Conservation (phyloP, 1,140 invertebrate species). For the Plutomurus gul region DNA sequence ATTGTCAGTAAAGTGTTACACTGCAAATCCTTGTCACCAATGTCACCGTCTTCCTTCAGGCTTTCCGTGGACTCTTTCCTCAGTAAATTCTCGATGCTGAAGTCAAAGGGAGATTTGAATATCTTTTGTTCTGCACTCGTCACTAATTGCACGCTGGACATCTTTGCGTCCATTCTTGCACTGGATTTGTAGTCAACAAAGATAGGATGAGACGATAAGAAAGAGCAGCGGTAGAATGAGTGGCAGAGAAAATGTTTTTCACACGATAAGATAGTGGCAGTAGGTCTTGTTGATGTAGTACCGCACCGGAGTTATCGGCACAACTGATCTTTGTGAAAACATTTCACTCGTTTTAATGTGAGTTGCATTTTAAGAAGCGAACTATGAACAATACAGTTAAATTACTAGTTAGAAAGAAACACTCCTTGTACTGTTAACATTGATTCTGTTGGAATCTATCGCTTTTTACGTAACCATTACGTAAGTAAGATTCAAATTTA, state of each 20-base stretch:
- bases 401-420: background rate
- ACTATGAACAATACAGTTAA: background rate
- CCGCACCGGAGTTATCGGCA: background rate
- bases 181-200: background rate
- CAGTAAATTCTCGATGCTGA: slow-evolving; percentile 44
- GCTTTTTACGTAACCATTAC: background rate
- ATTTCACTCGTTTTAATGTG: slow-evolving; percentile 1
- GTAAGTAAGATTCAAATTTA: slow-evolving; percentile 1
- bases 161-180: background rate
- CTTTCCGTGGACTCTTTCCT: slow-evolving; percentile 20
- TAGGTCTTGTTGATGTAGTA: background rate
- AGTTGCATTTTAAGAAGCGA: background rate
- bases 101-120: slow-evolving; percentile 25
- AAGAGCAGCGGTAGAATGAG: background rate
- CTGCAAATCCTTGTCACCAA: background rate
- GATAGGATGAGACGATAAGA: background rate
- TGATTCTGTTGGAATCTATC: background rate
- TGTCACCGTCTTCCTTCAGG: background rate
- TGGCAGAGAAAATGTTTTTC: background rate
- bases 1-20: background rate
- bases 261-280: background rate
- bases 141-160: background rate
- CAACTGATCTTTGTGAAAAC: background rate
- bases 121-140: background rate
- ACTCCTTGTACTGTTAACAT: background rate